phyloP scores from a whole-genome alignment of 1,140 invertebrate genomes.

The Cyrtorhinus lividipennis region DNA sequence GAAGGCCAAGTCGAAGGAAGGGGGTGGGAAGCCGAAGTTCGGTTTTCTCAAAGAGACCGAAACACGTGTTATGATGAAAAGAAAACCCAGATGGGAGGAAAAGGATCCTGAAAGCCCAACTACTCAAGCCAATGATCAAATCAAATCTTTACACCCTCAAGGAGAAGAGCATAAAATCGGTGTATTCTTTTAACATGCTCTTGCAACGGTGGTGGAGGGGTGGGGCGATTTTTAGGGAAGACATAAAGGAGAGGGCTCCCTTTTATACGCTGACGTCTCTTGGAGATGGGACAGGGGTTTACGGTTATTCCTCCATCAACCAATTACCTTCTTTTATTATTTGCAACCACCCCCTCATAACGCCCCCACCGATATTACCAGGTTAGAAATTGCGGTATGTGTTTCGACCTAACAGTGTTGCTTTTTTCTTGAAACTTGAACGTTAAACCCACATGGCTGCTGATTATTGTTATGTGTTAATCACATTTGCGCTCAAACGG shows the following conservation, averaged over 20 bases:
- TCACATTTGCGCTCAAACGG: no score
- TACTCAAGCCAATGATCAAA: slow-evolving; percentile 16
- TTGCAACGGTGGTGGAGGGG: background rate
- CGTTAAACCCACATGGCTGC: no score
- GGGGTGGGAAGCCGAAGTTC: background rate
- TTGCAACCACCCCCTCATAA: slow-evolving; percentile 14
- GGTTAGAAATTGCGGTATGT: background rate
- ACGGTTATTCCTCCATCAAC: slow-evolving; percentile 21
- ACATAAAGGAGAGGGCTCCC: slow-evolving; percentile 11
- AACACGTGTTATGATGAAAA: slow-evolving; percentile 16
- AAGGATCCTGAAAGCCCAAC: slow-evolving; percentile 12
- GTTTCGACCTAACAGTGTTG: background rate
- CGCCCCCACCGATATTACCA: slow-evolving; percentile 4
- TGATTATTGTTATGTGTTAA: no score
- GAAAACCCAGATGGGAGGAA: background rate
- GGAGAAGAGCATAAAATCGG: slow-evolving; percentile 17
- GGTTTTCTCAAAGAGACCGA: background rate
- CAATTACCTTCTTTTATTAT: slow-evolving; percentile 22
- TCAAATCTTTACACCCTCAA: slow-evolving; percentile 15
- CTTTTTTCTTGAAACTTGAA: no score
- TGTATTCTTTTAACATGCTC: slow-evolving; percentile 19
- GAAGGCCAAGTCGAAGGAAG: slow-evolving; percentile 9
- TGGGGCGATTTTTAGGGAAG: slow-evolving; percentile 18
- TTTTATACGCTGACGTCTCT: slow-evolving; percentile 18
- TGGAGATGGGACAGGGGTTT: slow-evolving; percentile 18